Evolutionary conservation across 2,888 invertebrate species (phyloP).

Genomic region (Rhopalosiphum nymphaeae): DNA sequence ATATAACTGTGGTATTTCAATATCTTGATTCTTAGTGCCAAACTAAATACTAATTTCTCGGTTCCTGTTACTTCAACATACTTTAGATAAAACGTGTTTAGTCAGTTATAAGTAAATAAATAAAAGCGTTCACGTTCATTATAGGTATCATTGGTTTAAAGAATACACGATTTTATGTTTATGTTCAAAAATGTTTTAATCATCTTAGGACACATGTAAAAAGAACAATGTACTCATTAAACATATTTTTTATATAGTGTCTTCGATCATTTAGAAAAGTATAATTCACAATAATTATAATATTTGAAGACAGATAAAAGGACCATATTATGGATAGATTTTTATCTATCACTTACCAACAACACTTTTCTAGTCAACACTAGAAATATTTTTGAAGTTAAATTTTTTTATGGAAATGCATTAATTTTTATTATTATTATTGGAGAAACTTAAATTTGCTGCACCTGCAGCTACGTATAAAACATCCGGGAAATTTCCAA

Average conservation of each 20-base stretch:
- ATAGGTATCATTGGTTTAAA: neutral
- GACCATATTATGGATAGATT: rapidly evolving
- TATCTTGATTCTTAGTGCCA: neutral
- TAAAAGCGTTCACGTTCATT: neutral
- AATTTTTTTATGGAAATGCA: neutral
- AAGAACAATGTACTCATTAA: neutral
- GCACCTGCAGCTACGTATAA: neutral
- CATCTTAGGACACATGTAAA: neutral
- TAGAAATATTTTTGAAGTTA: neutral
- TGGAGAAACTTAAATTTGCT: neutral
- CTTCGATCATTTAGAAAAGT: neutral
- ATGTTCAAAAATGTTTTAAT: neutral
- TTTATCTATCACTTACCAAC: neutral
- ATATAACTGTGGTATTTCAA: neutral
- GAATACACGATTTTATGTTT: neutral
- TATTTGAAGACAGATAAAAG: neutral
- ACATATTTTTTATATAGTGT: neutral
- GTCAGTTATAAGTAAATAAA: neutral
- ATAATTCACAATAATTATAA: neutral
- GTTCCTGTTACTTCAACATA: neutral
- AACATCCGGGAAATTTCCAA: neutral
- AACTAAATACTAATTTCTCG: neutral
- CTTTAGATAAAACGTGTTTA: neutral
- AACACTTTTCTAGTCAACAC: too few species aligned
- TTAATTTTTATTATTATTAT: neutral